Base-by-base conservation (phyloP, 2,797 vertebrate species). In the Xyrichtys novacula region DNA sequence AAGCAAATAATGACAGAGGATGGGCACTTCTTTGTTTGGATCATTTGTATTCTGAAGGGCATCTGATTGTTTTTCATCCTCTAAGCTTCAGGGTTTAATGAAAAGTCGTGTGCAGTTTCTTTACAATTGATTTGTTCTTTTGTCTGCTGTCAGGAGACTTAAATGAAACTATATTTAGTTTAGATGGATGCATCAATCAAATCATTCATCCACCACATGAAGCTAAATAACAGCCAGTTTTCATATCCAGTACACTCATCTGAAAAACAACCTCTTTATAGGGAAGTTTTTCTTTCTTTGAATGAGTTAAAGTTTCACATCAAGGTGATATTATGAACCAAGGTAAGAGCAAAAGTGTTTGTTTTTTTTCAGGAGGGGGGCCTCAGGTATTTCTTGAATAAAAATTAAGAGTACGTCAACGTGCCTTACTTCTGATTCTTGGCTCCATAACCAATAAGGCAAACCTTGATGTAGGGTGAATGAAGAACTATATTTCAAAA, bases 1-100 rank as follows among this genome's bases (percentile, higher is more conserved):
- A 3, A 31, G 46, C 54, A 64, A 29, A 59, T 53, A 52, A 63
- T 43, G 11, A 47, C 47, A 59, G 4, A 28, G 12, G 19, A 34
- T 34, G 39, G 23, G 31, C 16, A 11, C 6, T 36, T 50, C 23
- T 69, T 50, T 70, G 25, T 26, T 31, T 10, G 16, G 36, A 75
- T 64, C 0, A 70, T 75, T 74, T 53, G 25, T 60, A 72, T 64
- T 59, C 40, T 6, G 8, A 7, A 25, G 10, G 14, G 23, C 1
- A 4, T 34, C 11, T 19, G 52, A 14, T 46, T 25, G 5, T 29
- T 6, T 20, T 4, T 12, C 6, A 25, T 50, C 4, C 3, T 25
- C 20, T 34, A 11, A 49, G 34, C 29, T 31, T 25, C 53, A 1
- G 2, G 17, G 15, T 22, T 44, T 42, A 1, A 38, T 19, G 16